These are phyloP conservation scores for Bellardia pandia DNA, from an alignment of 2,888 invertebrate species.

Conservation along the genomic window DNA sequence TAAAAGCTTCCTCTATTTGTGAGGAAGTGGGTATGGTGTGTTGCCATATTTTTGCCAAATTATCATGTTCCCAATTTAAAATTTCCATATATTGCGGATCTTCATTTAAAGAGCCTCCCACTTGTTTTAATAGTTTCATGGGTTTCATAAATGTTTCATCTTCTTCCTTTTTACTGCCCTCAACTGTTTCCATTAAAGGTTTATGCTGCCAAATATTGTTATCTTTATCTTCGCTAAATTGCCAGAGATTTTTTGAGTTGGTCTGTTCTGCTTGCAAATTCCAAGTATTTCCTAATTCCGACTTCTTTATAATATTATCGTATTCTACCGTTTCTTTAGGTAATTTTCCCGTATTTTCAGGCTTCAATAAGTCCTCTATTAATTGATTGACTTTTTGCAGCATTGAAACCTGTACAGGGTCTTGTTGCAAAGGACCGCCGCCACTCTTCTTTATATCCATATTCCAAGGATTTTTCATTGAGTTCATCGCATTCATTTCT, in stretches of 20 bases:
- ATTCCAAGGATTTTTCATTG: slow-evolving; percentile 62
- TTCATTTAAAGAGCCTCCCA: slow-evolving; percentile 52
- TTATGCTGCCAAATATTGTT: slow-evolving; percentile 73
- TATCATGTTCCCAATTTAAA: slow-evolving; percentile 79
- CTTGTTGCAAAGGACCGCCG: neutral
- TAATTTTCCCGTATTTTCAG: slow-evolving; percentile 75
- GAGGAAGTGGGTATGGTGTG: slow-evolving; percentile 1
- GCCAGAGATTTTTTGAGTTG: slow-evolving; percentile 65
- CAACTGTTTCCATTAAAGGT: slow-evolving; percentile 11
- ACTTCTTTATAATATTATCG: slow-evolving; percentile 15
- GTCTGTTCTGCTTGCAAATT: neutral
- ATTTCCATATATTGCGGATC: slow-evolving; percentile 71
- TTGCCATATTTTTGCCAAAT: slow-evolving; percentile 80
- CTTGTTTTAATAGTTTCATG: slow-evolving; percentile 75
- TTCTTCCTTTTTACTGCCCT: slow-evolving; percentile 85
- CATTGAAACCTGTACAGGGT: slow-evolving; percentile 65
- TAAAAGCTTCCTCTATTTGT: slow-evolving; percentile 8
- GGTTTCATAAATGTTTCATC: slow-evolving; percentile 83
- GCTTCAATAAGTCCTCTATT: slow-evolving; percentile 79
- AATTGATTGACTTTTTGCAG: slow-evolving; percentile 79
- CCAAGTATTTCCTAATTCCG: slow-evolving; percentile 18
- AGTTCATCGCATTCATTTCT: slow-evolving; percentile 27
- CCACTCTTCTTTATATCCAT: neutral
- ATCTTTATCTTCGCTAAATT: slow-evolving; percentile 59
- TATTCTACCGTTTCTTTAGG: neutral